These are phyloP conservation scores for Semnopithecus entellus DNA, from an alignment of 2,113 vertebrate species.

Conservation along the genomic window DNA sequence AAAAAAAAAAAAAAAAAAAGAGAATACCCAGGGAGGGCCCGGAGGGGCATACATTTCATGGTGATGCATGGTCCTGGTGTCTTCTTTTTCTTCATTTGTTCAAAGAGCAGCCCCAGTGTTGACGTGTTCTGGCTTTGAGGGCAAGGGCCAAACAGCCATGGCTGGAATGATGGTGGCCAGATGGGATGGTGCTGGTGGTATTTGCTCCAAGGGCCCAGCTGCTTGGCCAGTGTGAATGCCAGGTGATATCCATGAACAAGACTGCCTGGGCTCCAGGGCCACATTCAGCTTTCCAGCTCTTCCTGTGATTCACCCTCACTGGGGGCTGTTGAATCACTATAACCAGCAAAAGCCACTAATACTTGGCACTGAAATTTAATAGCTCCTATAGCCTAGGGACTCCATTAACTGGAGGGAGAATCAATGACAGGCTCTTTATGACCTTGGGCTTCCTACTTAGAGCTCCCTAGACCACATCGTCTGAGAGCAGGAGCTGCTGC, in stretches of 20 bases:
- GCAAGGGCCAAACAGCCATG: background rate
- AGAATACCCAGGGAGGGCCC: background rate
- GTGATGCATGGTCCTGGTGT: background rate
- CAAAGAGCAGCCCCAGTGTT: background rate
- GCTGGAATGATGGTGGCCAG: background rate
- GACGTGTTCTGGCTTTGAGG: background rate
- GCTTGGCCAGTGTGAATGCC: constrained; percentile 32
- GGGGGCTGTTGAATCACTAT: constrained; percentile 57
- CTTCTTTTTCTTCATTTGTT: background rate
- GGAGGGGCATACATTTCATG: background rate
- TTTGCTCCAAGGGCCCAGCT: background rate
- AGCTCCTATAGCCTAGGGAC: constrained; percentile 27
- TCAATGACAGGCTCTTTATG: constrained; percentile 37
- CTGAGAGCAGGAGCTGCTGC: background rate
- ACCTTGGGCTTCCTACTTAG: constrained; percentile 34
- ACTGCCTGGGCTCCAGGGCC: constrained; percentile 38
- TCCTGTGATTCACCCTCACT: constrained; percentile 73
- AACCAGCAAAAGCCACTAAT: constrained; percentile 57
- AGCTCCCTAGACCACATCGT: constrained; percentile 5
- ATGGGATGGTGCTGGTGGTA: background rate
- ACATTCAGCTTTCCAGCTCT: constrained; percentile 48
- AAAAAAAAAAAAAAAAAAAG: too few species aligned
- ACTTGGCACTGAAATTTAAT: constrained; percentile 64
- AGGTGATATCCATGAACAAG: constrained; percentile 37
- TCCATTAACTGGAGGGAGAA: constrained; percentile 51